Base-by-base conservation (phyloP, 2,888 invertebrate species). In the Cosmia pyralina region DNA sequence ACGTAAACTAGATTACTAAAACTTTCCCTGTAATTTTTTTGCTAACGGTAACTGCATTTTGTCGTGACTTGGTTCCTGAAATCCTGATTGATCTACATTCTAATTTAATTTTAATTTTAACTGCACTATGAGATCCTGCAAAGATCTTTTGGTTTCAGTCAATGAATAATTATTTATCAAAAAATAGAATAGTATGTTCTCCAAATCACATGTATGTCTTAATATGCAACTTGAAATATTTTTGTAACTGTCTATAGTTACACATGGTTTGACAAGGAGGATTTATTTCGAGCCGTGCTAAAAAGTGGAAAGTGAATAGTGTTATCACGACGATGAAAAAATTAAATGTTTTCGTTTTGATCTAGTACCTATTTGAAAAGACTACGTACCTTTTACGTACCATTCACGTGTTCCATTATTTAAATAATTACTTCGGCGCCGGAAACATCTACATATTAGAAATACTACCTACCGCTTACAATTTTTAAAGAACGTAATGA, bases 401-500 rank as follows among this genome's bases (percentile, higher is more conserved):
- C 11, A 5, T 52, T 52, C 2, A n/a, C 52, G 2, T 11, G 52
- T 13, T 52, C 5, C 22, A 15, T 68, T 15, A 15, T 67, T 50
- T 50, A 2, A 48, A 41, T 17, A 2, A 41, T 44, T 17, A 38
- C 34, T 46, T 57, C 8, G 13, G 38, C 10, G 19, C 11, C 13
- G 10, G 4, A 62, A 34, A 62, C 17, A 59, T 55, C 38, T 38
- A 38, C 4, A 2, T 11, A 22, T 60, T 55, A 60, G 6, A 68
- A 64, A 41, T 17, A 34, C 19, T 10, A 44, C 41, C 15, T 7
- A 55, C n/a, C 22, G 38, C 38, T 38, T 38, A 41, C 60, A 71
- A 50, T 78, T 79, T 48, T 38, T 44, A 28, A 50, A 17, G 17
- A 52, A 59, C 58, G 11, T 71, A 63, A 59, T 57, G 10, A 34